Base-by-base conservation (phyloP, 1,140 invertebrate genomes). In the Platyscapa corneri region DNA sequence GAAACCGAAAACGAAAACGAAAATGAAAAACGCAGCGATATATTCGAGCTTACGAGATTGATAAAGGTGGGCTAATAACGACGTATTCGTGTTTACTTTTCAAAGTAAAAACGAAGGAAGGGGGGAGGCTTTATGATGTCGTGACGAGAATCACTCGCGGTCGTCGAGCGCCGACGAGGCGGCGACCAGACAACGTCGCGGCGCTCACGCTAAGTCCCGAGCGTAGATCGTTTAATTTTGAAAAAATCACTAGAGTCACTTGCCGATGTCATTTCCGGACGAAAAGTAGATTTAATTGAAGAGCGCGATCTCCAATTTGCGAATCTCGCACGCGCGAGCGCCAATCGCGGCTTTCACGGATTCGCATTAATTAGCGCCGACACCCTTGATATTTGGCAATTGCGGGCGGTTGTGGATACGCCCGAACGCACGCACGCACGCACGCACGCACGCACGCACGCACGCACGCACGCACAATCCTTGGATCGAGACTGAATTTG, bases 281-380 rank as follows among this genome's bases (percentile, higher is more conserved):
- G 67, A 86, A 86, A 86, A 86, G 8, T 65, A 83, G 85, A 86
- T 86, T 80, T 83, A 72, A 79, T 82, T 83, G 82, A 80, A 27
- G 20, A 16, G n/a, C 32, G 14, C 20, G 46, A 8, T 32, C 32
- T n/a, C 8, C 5, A 86, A 72, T 83, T 83, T 72, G 39, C 32
- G 18, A 86, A 80, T 79, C 27, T 64, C 42, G 70, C 14, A 0
- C 32, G n/a, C 8, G 53, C 77, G 70, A 3, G 23, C 20, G 56
- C 56, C 2, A 5, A 60, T 27, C 20, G 2, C 14, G 56, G 14
- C 27, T 60, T 27, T 27, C 23, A 20, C 2, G 49, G 49, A 53
- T 53, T 16, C 18, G 10, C 49, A 18, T 53, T 16, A 16, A 18
- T 53, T 2, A 20, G 18, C 49, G 18, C 16, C 16, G 18, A 53